A percentile compares a stretch with the other conserved stretches of the same genome.
These are phyloP conservation scores for Matsumurasca onukii DNA, from an alignment of 1,140 invertebrate species.

Conservation along the genomic window DNA sequence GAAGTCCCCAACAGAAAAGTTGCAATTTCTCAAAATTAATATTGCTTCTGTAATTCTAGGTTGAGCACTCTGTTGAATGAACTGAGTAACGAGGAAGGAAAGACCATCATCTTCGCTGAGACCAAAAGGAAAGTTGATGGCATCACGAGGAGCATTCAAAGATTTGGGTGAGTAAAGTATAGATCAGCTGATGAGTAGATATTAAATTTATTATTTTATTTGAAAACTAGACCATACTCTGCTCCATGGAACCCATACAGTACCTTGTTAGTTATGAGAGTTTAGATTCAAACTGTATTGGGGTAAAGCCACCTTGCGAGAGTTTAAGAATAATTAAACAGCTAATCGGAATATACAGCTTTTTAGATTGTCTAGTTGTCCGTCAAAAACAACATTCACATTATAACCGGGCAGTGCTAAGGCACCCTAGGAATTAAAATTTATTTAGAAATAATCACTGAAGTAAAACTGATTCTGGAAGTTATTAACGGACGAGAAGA, in stretches of 20 bases:
- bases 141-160: constrained; percentile 79
- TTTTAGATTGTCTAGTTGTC: too few species aligned
- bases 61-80: constrained; percentile 33
- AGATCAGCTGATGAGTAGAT: neutral
- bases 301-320: neutral
- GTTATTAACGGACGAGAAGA: neutral
- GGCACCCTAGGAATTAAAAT: neutral
- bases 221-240: neutral
- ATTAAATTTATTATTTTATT: neutral
- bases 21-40: neutral
- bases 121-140: constrained; percentile 97
- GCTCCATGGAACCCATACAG: neutral
- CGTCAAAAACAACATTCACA: too few species aligned
- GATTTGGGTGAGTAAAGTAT: constrained; percentile 33
- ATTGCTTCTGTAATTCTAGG: constrained; percentile 25
- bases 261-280: neutral
- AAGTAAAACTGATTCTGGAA: neutral
- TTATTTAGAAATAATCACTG: neutral
- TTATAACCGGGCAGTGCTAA: too few species aligned
- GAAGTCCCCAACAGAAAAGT: neutral
- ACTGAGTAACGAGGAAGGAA: constrained; percentile 35
- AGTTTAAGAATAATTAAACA: too few species aligned
- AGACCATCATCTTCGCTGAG: constrained; percentile 93
- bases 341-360: too few species aligned
- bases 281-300: neutral